phyloP scores from a whole-genome alignment of 1,140 invertebrate genomes.

The Lepeophtheirus salmonis region DNA sequence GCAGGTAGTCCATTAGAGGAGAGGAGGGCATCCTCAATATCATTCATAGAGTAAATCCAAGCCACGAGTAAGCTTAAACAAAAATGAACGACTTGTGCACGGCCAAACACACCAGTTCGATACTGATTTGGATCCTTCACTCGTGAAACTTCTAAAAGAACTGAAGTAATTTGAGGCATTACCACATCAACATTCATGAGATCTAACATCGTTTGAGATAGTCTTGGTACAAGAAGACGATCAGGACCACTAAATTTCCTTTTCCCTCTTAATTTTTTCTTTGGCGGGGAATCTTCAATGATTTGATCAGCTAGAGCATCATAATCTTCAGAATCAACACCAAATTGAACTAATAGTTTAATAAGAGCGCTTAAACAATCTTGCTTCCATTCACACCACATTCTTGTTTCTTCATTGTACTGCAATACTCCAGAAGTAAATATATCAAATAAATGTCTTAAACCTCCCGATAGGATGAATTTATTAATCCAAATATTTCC shows the following conservation, averaged over 20 bases:
- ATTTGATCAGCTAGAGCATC: constrained; percentile 25
- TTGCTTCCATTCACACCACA: constrained; percentile 75
- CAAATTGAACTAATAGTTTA: constrained; percentile 41
- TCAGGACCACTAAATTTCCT: constrained; percentile 2
- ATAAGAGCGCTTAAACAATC: constrained; percentile 71
- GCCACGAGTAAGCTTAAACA: constrained; percentile 59
- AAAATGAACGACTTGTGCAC: constrained; percentile 60
- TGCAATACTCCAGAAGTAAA: constrained; percentile 55
- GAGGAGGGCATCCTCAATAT: constrained; percentile 43
- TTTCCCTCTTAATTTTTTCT: constrained; percentile 17
- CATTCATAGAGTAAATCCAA: constrained; percentile 52
- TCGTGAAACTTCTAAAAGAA: constrained; percentile 61
- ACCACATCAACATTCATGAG: constrained; percentile 64
- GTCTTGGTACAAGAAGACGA: constrained; percentile 3
- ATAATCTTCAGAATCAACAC: constrained; percentile 20
- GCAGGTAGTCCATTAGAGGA: constrained; percentile 41
- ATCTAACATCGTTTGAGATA: constrained; percentile 42
- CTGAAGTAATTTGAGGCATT: constrained; percentile 58
- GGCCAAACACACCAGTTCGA: constrained; percentile 66
- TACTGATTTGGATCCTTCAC: constrained; percentile 56
- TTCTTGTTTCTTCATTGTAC: constrained; percentile 23
- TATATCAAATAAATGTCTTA: constrained; percentile 70
- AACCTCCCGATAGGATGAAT: constrained; percentile 65
- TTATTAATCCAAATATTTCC: constrained; percentile 42
- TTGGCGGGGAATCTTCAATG: constrained; percentile 18